Evolutionary conservation across 92 coral and sea anemone genomes (phyloP), one percentile per base, ranked within the genome.

Genomic region (Hydrozoanthus gracilis): DNA sequence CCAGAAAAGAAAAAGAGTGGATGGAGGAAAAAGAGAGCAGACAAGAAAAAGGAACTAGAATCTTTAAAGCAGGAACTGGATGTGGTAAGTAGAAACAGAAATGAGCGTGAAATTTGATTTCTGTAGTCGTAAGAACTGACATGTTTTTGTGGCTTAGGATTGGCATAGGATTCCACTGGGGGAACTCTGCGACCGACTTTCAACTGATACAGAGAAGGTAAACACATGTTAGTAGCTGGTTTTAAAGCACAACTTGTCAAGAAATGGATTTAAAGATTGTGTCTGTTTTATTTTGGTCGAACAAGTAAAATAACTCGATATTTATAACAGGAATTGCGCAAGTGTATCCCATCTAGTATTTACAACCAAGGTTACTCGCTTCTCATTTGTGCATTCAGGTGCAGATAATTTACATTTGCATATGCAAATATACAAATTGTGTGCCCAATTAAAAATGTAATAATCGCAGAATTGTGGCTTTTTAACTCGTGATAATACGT

Each of bases 61-160:
- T 98, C 95, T 27, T 89, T 96, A 46, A 96, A 96, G 79, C 93
- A 96, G 75, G 99, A 96, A 86, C 88, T 96, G 74, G 98, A 96
- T 69, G 91, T 96, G 35, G 99, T 96, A 88, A 79, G 98, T 50
- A 79, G 35, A 61, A 9, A 44, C 16, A 14, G 75, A 73, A 46
- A 13, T 46, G 62, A 51, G 44, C 58, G 7, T 5, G 9, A 45
- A n/a, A 69, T 80, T 65, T 6, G 12, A 61, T 39, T 16, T 35
- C 8, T 64, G 51, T 46, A 8, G 13, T 46, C 27, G 54, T 12
- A 58, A 77, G 44, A 64, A 54, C n/a, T 52, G 44, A 77, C 55
- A 16, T 44, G n/a, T 54, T 82, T 10, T 67, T 45, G 69, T 68
- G 51, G 64, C 14, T 27, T 85, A 96, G 99, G 99, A 96, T 50